A percentile compares a stretch with the other conserved stretches of the same genome.
Conservation (phyloP, 1,140 invertebrate species). For the Ganaspis sp. region DNA sequence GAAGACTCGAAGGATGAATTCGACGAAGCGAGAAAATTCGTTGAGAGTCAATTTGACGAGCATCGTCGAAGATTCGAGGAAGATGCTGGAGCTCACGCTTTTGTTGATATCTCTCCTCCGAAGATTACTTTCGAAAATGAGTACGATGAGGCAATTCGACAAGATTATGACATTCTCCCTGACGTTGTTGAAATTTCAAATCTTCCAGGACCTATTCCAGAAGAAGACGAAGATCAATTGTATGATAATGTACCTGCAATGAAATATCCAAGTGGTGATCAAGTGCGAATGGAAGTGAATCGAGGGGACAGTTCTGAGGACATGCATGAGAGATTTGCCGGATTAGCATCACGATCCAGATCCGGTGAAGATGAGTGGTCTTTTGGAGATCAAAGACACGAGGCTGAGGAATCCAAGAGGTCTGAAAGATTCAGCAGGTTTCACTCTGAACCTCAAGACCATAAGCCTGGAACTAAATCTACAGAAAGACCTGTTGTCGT, state of each 20-base stretch:
- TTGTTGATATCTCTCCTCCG: conserved; percentile 62
- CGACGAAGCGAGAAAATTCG: conserved; percentile 66
- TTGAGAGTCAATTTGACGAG: conserved; percentile 68
- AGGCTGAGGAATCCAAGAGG: conserved; percentile 43
- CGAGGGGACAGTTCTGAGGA: conserved; percentile 70
- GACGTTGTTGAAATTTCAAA: conserved; percentile 59
- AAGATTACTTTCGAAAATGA: conserved; percentile 64
- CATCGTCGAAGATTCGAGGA: conserved; percentile 59
- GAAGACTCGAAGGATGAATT: conserved; percentile 59
- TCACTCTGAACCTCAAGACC: conserved; percentile 60
- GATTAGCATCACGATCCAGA: conserved; percentile 58
- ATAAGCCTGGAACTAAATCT: conserved; percentile 65
- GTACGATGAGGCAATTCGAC: conserved; percentile 68
- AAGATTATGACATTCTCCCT: conserved; percentile 60
- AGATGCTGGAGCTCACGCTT: conserved; percentile 32
- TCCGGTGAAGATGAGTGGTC: conserved; percentile 69
- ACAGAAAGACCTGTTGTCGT: conserved; percentile 71
- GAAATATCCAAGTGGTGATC: conserved; percentile 68
- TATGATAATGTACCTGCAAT: conserved; percentile 74
- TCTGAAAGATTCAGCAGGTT: conserved; percentile 59
- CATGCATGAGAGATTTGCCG: conserved; percentile 72
- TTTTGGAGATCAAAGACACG: conserved; percentile 61
- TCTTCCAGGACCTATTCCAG: conserved; percentile 66
- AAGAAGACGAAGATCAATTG: conserved; percentile 71
- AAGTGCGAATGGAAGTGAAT: conserved; percentile 66